phyloP scores from a whole-genome alignment of 2,797 vertebrate species.

The Valencia hispanica region DNA sequence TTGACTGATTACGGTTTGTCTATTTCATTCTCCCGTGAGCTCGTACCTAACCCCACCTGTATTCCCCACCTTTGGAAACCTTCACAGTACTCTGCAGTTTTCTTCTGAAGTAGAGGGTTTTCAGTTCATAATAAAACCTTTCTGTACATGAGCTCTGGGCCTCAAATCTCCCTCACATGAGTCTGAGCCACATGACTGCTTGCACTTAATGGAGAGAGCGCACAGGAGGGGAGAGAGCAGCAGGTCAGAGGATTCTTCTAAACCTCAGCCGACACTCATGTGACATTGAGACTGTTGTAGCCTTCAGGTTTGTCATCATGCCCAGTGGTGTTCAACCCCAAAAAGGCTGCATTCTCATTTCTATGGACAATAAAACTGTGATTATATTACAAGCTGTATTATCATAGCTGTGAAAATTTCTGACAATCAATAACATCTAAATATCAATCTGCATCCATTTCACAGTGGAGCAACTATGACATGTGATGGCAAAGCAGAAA shows the following conservation, averaged over 20 bases:
- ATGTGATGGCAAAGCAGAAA: background rate
- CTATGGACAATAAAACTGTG: background rate
- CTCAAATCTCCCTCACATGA: slow-evolving; percentile 83
- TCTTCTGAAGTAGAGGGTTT: slow-evolving; percentile 35
- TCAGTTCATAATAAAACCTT: slow-evolving; percentile 63
- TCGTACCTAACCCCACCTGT: background rate
- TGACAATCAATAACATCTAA: too few relatives aligned
- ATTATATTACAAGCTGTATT: background rate
- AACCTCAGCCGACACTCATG: slow-evolving; percentile 77
- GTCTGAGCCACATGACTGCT: slow-evolving; percentile 78
- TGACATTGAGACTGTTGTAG: slow-evolving; percentile 59
- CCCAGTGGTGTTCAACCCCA: slow-evolving; percentile 15
- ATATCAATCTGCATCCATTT: background rate
- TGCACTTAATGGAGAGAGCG: slow-evolving; percentile 53
- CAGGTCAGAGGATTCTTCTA: slow-evolving; percentile 69
- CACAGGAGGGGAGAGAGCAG: slow-evolving; percentile 64
- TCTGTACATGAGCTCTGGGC: slow-evolving; percentile 62
- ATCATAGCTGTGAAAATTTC: background rate
- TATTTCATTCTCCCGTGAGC: background rate
- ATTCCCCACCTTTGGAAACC: background rate
- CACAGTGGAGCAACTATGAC: background rate
- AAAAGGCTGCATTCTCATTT: slow-evolving; percentile 27
- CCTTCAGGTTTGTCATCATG: slow-evolving; percentile 45
- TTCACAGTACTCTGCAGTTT: slow-evolving; percentile 13
- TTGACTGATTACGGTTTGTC: background rate